These are phyloP conservation scores for Drosophila arizonae DNA, from an alignment of 1,140 invertebrate genomes.

Conservation along the genomic window DNA sequence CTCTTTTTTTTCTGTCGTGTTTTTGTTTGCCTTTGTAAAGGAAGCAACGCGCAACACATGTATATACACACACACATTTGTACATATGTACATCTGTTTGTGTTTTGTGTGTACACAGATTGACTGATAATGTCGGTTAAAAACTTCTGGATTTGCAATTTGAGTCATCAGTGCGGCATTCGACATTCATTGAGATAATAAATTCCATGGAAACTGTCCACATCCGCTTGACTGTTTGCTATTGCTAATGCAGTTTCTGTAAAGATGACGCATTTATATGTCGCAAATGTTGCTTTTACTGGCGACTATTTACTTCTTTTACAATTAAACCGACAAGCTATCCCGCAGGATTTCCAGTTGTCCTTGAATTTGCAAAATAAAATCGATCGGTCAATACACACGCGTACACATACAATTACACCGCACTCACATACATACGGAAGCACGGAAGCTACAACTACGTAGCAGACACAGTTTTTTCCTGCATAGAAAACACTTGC, in stretches of 20 bases:
- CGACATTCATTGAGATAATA: slow-evolving; percentile 50
- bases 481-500: slow-evolving; percentile 18
- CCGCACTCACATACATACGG: slow-evolving; percentile 23
- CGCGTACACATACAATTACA: slow-evolving; percentile 40
- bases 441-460: slow-evolving; percentile 38
- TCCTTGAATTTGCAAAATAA: slow-evolving; percentile 80
- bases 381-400: slow-evolving; percentile 78
- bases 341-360: slow-evolving; percentile 69
- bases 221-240: slow-evolving; percentile 40
- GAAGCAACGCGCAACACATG: slow-evolving; percentile 57
- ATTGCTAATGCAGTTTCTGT: slow-evolving; percentile 27
- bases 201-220: slow-evolving; percentile 48
- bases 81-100: slow-evolving; percentile 41
- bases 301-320: slow-evolving; percentile 6
- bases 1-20: slow-evolving; percentile 29
- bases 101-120: slow-evolving; percentile 43
- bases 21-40: slow-evolving; percentile 56
- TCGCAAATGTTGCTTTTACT: neutral
- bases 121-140: slow-evolving; percentile 61
- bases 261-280: slow-evolving; percentile 12
- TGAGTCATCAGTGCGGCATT: slow-evolving; percentile 61
- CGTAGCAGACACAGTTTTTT: slow-evolving; percentile 47
- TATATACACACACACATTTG: slow-evolving; percentile 40
- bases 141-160: slow-evolving; percentile 48
- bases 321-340: slow-evolving; percentile 32